Evolutionary conservation across 2,888 invertebrate genomes (phyloP).

Genomic region (Leptinotarsa juncta): DNA sequence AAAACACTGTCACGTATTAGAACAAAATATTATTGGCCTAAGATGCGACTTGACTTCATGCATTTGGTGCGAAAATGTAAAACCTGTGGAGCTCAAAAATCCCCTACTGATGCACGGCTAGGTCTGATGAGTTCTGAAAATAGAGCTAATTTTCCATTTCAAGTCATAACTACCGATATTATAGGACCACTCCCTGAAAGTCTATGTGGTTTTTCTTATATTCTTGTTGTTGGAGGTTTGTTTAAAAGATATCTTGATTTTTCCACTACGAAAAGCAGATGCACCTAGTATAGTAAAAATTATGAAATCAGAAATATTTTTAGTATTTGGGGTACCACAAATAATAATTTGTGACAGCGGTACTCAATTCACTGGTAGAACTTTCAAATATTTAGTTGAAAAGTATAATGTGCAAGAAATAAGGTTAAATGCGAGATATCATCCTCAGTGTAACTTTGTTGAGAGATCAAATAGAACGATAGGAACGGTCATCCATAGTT

Average conservation of each 20-base stretch:
- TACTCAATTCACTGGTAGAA: slow-evolving; percentile 32
- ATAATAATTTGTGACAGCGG: slow-evolving; percentile 45
- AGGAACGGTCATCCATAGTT: slow-evolving; percentile 52
- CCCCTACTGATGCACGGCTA: slow-evolving; percentile 26
- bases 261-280: too few relatives aligned
- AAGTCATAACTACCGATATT: slow-evolving; percentile 42
- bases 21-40: too few relatives aligned
- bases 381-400: slow-evolving; percentile 30
- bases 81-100: slow-evolving; percentile 33
- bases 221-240: slow-evolving; percentile 37
- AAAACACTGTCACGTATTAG: too few relatives aligned
- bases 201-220: slow-evolving; percentile 29
- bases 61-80: too few relatives aligned
- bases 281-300: too few relatives aligned
- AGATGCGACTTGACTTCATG: too few relatives aligned
- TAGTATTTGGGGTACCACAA: slow-evolving; percentile 42
- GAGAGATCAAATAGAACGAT: slow-evolving; percentile 55
- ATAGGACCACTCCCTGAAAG: slow-evolving; percentile 43
- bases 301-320: slow-evolving; percentile 24
- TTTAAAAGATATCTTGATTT: slow-evolving; percentile 33
- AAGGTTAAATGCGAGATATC: slow-evolving; percentile 50
- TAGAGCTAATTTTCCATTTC: slow-evolving; percentile 37
- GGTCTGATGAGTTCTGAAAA: slow-evolving; percentile 45
- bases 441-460: slow-evolving; percentile 56
- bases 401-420: slow-evolving; percentile 35